These are phyloP conservation scores for Epizoanthus ramosus DNA, from an alignment of 92 coral and sea anemone species.

Conservation along the genomic window DNA sequence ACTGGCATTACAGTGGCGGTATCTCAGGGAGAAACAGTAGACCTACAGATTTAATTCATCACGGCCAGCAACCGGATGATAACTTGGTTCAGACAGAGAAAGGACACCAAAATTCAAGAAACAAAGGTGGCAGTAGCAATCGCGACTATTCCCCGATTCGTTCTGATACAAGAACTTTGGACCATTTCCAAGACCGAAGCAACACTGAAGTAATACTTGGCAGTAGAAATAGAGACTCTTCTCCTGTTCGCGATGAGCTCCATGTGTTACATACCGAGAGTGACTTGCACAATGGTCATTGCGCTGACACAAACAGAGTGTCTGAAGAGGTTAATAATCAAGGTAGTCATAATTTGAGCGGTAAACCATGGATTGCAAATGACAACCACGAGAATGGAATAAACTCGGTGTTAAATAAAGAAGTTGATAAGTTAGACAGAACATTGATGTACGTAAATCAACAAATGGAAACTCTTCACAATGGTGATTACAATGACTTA, in stretches of 20 bases:
- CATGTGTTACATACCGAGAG: neutral
- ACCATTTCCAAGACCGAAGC: slow-evolving; percentile 43
- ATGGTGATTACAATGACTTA: slow-evolving; percentile 80
- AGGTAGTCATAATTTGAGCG: neutral
- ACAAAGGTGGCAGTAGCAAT: slow-evolving; percentile 41
- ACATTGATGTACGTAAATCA: slow-evolving; percentile 80
- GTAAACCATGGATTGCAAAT: neutral
- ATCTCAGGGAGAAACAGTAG: neutral
- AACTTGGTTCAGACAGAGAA: neutral
- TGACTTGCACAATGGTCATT: neutral
- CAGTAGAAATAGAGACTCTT: slow-evolving; percentile 33
- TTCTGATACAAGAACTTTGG: slow-evolving; percentile 23
- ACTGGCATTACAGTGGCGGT: neutral
- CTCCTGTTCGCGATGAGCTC: slow-evolving; percentile 25
- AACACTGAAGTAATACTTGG: slow-evolving; percentile 33
- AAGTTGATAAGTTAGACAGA: slow-evolving; percentile 68
- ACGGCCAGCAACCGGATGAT: slow-evolving; percentile 5
- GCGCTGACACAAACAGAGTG: neutral
- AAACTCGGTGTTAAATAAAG: slow-evolving; percentile 27
- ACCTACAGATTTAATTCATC: neutral
- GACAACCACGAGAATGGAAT: slow-evolving; percentile 23
- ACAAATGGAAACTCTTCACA: slow-evolving; percentile 77
- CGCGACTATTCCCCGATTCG: slow-evolving; percentile 90
- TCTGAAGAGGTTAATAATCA: slow-evolving; percentile 4
- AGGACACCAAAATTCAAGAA: neutral